These are phyloP conservation scores for Potamilus streckersoni DNA, from an alignment of 1,140 invertebrate genomes.

Conservation along the genomic window DNA sequence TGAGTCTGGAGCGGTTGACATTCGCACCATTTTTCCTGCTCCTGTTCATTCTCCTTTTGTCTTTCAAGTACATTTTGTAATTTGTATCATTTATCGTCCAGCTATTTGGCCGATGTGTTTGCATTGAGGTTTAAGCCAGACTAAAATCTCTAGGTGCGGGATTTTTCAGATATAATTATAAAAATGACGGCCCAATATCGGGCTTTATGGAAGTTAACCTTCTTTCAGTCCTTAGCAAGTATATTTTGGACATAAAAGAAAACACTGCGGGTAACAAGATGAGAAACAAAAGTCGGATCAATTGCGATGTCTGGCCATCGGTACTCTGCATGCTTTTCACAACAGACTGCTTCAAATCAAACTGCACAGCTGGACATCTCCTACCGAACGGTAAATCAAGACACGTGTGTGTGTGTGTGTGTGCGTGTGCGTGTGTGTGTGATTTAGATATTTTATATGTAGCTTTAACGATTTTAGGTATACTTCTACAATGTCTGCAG, in stretches of 20 bases:
- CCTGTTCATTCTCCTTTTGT: slow-evolving; percentile 17
- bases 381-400: no score
- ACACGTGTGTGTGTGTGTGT: no score
- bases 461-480: no score
- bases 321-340: not conserved
- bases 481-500: no score
- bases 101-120: slow-evolving; percentile 33
- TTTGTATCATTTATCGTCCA: slow-evolving; percentile 31
- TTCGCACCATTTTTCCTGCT: no score
- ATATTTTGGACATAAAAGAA: slow-evolving; percentile 39
- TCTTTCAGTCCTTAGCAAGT: slow-evolving; percentile 46
- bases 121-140: slow-evolving; percentile 35
- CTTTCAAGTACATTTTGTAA: slow-evolving; percentile 27
- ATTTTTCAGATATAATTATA: slow-evolving; percentile 36
- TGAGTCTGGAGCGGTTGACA: no score
- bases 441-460: no score
- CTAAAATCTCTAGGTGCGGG: slow-evolving; percentile 35
- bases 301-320: not conserved
- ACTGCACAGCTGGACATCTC: no score
- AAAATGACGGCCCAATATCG: slow-evolving; percentile 51
- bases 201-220: slow-evolving; percentile 46
- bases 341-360: not conserved
- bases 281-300: not conserved
- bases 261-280: no score
- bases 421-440: no score